Percentiles rank a stretch among this genome's conserved stretches.
These are phyloP conservation scores for Phataginus tricuspis DNA, from an alignment of 2,797 vertebrate genomes.

Conservation along the genomic window DNA sequence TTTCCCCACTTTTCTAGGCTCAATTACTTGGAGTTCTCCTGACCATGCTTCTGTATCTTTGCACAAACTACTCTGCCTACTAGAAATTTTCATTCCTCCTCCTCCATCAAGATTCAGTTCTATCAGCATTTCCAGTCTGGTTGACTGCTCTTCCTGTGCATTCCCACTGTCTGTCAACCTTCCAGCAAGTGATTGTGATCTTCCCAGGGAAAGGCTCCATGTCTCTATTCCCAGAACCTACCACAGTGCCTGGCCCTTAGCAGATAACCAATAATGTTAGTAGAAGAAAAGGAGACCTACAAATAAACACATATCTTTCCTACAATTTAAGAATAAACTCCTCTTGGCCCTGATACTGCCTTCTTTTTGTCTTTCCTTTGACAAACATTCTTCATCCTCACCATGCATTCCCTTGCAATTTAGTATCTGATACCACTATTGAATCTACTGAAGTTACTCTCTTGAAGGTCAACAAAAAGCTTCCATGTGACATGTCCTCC, in stretches of 20 bases:
- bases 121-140: background rate
- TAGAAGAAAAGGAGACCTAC: background rate
- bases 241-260: background rate
- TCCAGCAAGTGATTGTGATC: background rate
- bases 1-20: background rate
- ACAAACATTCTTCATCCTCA: background rate
- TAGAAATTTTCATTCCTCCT: background rate
- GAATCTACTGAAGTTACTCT: background rate
- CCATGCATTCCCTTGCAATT: background rate
- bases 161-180: background rate
- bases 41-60: background rate
- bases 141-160: background rate
- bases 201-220: background rate
- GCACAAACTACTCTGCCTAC: background rate
- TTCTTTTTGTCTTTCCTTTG: constrained; percentile 8
- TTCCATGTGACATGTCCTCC: background rate
- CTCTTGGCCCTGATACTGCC: background rate
- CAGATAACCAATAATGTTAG: background rate
- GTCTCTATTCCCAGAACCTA: background rate
- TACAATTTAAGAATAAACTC: background rate
- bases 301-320: background rate
- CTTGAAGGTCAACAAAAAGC: background rate
- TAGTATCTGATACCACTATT: background rate
- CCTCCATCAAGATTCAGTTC: background rate
- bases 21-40: background rate